Evolutionary conservation across 1,140 invertebrate genomes (phyloP).

Genomic region (Hypsibius dujardini): DNA sequence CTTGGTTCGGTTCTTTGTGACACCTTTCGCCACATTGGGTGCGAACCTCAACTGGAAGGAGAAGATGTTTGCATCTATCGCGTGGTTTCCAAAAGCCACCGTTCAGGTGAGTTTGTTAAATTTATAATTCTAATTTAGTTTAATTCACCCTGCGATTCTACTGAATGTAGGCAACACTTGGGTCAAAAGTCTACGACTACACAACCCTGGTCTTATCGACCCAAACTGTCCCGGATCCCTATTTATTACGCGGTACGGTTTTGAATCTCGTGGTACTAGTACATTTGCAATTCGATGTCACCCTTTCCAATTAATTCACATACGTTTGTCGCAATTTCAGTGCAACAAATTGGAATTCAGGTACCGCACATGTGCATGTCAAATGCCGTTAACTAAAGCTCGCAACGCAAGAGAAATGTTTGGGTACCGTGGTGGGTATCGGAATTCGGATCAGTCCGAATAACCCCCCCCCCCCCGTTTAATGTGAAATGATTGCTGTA

Average conservation of each 20-base stretch:
- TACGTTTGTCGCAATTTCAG: too few relatives aligned
- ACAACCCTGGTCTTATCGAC: background rate
- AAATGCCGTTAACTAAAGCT: background rate
- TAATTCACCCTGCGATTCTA: too few relatives aligned
- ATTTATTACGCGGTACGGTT: background rate
- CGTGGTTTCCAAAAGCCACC: slow-evolving; percentile 84
- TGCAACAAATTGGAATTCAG: slow-evolving; percentile 5
- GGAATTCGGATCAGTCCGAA: background rate
- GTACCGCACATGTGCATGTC: background rate
- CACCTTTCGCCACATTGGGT: slow-evolving; percentile 42
- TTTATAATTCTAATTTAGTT: too few relatives aligned
- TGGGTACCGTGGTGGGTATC: background rate
- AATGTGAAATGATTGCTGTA: background rate
- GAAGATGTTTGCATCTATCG: slow-evolving; percentile 64
- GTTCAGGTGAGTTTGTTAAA: slow-evolving; percentile 26
- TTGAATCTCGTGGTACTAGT: too few relatives aligned
- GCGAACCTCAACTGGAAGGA: slow-evolving; percentile 59
- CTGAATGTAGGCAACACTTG: slow-evolving; percentile 23
- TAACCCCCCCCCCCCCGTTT: too few relatives aligned
- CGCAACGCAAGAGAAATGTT: background rate
- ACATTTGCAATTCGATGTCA: too few relatives aligned
- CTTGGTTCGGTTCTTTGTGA: slow-evolving; percentile 39
- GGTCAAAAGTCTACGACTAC: background rate
- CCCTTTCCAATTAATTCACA: too few relatives aligned
- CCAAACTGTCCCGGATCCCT: background rate